These are phyloP conservation scores for Emmelina monodactyla DNA, from an alignment of 2,888 invertebrate genomes.

Conservation along the genomic window DNA sequence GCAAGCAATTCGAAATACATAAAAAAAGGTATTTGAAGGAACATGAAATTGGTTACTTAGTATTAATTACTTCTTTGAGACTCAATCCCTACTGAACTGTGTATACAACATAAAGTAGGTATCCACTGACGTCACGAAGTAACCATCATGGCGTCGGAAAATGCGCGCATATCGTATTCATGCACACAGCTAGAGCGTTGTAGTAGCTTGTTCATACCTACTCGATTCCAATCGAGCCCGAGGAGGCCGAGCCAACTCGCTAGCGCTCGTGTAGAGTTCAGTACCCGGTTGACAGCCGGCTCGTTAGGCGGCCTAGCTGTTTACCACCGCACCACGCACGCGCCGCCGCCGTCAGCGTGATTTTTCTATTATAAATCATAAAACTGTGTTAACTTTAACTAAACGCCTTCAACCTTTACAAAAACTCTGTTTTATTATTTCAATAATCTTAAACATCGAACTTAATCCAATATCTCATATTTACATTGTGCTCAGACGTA, in stretches of 20 bases:
- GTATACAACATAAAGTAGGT: not conserved
- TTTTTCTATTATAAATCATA: slow-evolving; percentile 46
- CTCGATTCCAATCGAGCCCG: slow-evolving; percentile 9
- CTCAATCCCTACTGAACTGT: too few species aligned
- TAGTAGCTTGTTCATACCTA: not conserved
- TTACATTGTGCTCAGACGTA: not conserved
- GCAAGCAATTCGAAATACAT: too few species aligned
- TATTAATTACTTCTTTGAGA: too few species aligned
- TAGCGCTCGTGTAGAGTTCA: slow-evolving; percentile 32
- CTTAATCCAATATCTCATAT: slow-evolving; percentile 18
- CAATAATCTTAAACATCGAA: not conserved
- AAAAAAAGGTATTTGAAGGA: too few species aligned
- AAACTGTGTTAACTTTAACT: slow-evolving; percentile 45
- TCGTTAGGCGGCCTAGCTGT: slow-evolving; percentile 46
- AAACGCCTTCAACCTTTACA: slow-evolving; percentile 18
- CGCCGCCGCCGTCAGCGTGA: slow-evolving; percentile 59
- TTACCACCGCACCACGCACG: slow-evolving; percentile 25
- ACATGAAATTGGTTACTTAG: too few species aligned
- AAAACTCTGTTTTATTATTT: too few species aligned
- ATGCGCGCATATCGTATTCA: slow-evolving; percentile 32
- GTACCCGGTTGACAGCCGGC: slow-evolving; percentile 64
- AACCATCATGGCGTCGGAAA: slow-evolving; percentile 49
- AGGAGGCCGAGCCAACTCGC: slow-evolving; percentile 17
- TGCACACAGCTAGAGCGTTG: slow-evolving; percentile 26
- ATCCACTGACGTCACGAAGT: slow-evolving; percentile 42